Conservation (phyloP, 2,113 vertebrate species). For the Corynorhinus townsendii region DNA sequence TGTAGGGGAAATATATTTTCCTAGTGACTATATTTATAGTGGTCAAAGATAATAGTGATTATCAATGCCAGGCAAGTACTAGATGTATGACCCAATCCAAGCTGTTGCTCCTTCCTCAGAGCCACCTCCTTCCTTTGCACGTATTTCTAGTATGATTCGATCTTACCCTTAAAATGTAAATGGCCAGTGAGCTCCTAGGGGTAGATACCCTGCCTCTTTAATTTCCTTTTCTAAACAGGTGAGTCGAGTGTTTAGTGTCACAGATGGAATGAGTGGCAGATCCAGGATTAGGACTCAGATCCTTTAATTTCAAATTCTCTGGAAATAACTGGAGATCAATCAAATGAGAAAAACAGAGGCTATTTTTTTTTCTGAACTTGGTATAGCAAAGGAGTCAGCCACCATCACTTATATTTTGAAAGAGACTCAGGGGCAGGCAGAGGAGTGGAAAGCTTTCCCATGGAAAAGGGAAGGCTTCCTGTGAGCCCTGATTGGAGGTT, state of each 20-base stretch:
- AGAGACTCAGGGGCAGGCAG: neutral
- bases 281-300: neutral
- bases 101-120: neutral
- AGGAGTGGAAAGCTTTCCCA: neutral
- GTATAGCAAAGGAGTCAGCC: neutral
- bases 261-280: neutral
- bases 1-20: conserved; percentile 23
- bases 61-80: neutral
- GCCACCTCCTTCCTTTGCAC: neutral
- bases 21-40: neutral
- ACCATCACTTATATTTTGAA: neutral
- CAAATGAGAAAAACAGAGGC: neutral
- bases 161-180: neutral
- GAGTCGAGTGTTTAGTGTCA: neutral
- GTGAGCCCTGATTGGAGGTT: neutral
- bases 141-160: neutral
- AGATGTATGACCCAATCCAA: neutral
- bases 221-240: neutral
- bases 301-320: neutral
- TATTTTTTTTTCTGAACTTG: neutral
- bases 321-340: neutral
- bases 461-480: neutral
- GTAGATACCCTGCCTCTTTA: neutral
- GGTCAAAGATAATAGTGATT: neutral
- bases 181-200: neutral